Percentiles rank a stretch among this genome's conserved stretches.
These are phyloP conservation scores for Cyrtodaria siliqua DNA, from an alignment of 2,888 invertebrate genomes.

Conservation along the genomic window DNA sequence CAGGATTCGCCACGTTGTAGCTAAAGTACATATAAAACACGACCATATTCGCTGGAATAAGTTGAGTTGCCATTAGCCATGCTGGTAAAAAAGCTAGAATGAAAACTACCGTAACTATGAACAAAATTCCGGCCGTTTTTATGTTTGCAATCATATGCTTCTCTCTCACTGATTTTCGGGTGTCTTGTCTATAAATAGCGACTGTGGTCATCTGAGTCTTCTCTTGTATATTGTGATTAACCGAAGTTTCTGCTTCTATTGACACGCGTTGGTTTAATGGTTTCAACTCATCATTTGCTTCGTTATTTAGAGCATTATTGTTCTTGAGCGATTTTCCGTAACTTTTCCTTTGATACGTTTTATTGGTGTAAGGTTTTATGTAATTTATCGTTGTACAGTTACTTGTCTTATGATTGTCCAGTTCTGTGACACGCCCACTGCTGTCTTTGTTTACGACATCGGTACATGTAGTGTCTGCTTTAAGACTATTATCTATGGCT, in stretches of 20 bases:
- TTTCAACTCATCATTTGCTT: no score
- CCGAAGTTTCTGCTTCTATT: neutral
- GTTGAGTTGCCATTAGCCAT: constrained; percentile 81
- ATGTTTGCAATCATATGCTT: constrained; percentile 79
- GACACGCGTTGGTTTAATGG: neutral
- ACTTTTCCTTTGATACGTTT: no score
- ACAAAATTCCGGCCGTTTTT: constrained; percentile 85
- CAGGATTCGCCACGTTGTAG: constrained; percentile 85
- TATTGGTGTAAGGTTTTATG: no score
- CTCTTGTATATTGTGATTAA: neutral
- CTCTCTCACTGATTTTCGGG: constrained; percentile 52
- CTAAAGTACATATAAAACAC: constrained; percentile 85
- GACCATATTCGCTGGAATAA: constrained; percentile 73
- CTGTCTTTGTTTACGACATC: no score
- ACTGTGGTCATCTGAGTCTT: neutral
- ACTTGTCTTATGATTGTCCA: no score
- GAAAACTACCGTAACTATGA: constrained; percentile 85
- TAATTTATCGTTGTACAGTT: no score
- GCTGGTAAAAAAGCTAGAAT: constrained; percentile 84
- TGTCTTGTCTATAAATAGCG: constrained; percentile 43
- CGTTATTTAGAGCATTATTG: no score
- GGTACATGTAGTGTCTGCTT: no score
- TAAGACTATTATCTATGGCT: no score
- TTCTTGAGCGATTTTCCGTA: no score
- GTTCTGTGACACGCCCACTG: no score